Evolutionary conservation across 2,113 vertebrate genomes (phyloP).

Genomic region (Hippopotamus amphibius): DNA sequence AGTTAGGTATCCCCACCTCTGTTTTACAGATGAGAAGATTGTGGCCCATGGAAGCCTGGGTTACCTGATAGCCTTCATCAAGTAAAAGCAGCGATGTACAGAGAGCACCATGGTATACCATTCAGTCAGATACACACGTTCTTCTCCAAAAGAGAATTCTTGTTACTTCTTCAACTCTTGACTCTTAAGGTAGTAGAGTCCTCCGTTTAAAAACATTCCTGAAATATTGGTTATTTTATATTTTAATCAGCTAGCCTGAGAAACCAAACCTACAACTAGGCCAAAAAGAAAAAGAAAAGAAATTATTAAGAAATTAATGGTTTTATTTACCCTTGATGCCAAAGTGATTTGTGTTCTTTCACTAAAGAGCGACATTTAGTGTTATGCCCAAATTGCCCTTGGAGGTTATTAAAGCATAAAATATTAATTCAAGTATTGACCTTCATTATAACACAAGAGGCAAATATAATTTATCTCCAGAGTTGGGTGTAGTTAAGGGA

Average conservation of each 20-base stretch:
- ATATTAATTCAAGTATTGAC: not conserved
- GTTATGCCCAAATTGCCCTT: not conserved
- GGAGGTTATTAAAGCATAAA: constrained; percentile 17
- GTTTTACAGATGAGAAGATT: not conserved
- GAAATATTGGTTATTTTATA: constrained; percentile 20
- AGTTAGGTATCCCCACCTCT: not conserved
- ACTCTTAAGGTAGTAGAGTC: not conserved
- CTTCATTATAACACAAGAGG: constrained; percentile 37
- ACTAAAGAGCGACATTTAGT: not conserved
- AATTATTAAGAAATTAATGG: not conserved
- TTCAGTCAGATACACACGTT: not conserved
- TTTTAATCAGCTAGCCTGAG: not conserved
- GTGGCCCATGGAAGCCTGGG: not conserved
- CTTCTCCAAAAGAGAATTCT: not conserved
- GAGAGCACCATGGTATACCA: not conserved
- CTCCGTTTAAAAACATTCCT: not conserved
- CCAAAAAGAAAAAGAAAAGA: not conserved
- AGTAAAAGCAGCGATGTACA: constrained; percentile 5
- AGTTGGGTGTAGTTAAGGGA: not conserved
- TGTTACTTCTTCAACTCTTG: not conserved
- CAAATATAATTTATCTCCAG: constrained; percentile 8
- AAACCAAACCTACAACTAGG: not conserved
- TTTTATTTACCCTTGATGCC: not conserved
- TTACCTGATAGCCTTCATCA: not conserved
- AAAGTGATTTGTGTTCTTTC: not conserved